Evolutionary conservation across 2,888 invertebrate genomes (phyloP).

Genomic region (Nephrocerus scutellatus): DNA sequence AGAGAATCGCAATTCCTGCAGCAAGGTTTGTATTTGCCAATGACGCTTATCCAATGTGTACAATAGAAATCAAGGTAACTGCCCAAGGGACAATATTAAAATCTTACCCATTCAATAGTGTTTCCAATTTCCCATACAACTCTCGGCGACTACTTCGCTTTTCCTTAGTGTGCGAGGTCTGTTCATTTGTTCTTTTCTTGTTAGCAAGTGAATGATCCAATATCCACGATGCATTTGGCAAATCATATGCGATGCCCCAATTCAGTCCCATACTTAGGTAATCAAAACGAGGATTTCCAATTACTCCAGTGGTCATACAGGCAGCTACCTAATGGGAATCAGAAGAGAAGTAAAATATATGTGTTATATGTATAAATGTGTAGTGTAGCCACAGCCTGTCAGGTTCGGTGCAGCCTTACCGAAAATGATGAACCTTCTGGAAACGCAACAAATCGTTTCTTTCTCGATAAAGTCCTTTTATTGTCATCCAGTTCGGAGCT

Average conservation of each 20-base stretch:
- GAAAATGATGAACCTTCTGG: constrained; percentile 53
- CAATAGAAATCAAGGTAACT: too few relatives aligned
- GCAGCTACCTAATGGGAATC: constrained; percentile 47
- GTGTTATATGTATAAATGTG: constrained; percentile 1
- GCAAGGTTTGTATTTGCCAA: too few relatives aligned
- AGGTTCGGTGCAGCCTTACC: constrained; percentile 45
- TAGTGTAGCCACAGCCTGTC: too few relatives aligned
- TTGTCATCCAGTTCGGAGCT: background rate
- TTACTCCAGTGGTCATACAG: constrained; percentile 55
- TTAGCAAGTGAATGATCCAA: constrained; percentile 37
- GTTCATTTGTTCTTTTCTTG: background rate
- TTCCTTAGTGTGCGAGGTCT: constrained; percentile 15
- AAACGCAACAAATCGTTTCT: constrained; percentile 52
- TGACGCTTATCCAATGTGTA: too few relatives aligned
- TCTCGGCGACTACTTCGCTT: constrained; percentile 59
- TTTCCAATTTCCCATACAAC: constrained; percentile 62
- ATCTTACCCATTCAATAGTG: constrained; percentile 63
- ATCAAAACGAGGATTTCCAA: constrained; percentile 53
- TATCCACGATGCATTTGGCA: constrained; percentile 54
- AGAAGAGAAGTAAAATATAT: background rate
- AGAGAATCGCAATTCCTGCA: too few relatives aligned
- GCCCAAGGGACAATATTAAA: too few relatives aligned
- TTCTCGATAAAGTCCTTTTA: constrained; percentile 28
- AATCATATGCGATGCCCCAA: constrained; percentile 63
- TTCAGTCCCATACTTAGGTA: constrained; percentile 60